Conservation (phyloP, 2,797 vertebrate species). For the Cyclopterus lumpus region DNA sequence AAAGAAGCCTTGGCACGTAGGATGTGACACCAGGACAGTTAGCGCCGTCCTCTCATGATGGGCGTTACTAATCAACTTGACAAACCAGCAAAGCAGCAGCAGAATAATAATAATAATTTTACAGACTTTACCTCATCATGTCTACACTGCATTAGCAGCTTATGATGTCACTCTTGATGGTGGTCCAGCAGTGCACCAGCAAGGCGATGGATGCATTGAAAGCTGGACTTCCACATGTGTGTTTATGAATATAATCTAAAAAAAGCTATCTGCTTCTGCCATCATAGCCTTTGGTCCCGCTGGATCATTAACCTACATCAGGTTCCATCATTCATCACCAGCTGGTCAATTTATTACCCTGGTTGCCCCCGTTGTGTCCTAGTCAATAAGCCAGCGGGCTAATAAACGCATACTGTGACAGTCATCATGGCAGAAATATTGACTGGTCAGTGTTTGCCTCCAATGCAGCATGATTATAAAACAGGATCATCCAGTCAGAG, state of each 20-base stretch:
- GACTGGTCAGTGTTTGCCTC: conserved; percentile 31
- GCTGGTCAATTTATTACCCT: conserved; percentile 42
- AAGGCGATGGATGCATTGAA: conserved; percentile 9
- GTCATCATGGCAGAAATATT: conserved; percentile 30
- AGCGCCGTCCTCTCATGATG: conserved; percentile 48
- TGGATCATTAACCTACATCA: conserved; percentile 44
- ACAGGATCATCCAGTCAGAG: conserved; percentile 4
- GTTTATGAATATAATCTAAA: conserved; percentile 3
- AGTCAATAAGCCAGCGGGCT: conserved; percentile 51
- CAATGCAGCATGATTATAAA: conserved; percentile 11
- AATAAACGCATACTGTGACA: conserved; percentile 35
- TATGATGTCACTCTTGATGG: conserved; percentile 11
- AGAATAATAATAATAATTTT: conserved; percentile 27
- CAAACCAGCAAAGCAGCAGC: conserved; percentile 42
- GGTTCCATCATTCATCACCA: conserved; percentile 31
- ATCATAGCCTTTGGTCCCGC: background rate
- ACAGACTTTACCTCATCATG: conserved; percentile 34
- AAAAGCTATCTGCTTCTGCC: background rate
- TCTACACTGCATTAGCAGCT: conserved; percentile 9
- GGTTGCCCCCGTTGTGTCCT: conserved; percentile 1
- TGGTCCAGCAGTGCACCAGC: background rate
- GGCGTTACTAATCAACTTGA: conserved; percentile 64
- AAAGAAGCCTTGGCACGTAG: conserved; percentile 54
- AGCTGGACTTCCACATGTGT: background rate
- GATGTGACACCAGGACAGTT: conserved; percentile 58